Percentiles rank a stretch among this genome's conserved stretches.
These are phyloP conservation scores for Polylopha cassiicola DNA, from an alignment of 2,888 invertebrate species.

Conservation along the genomic window DNA sequence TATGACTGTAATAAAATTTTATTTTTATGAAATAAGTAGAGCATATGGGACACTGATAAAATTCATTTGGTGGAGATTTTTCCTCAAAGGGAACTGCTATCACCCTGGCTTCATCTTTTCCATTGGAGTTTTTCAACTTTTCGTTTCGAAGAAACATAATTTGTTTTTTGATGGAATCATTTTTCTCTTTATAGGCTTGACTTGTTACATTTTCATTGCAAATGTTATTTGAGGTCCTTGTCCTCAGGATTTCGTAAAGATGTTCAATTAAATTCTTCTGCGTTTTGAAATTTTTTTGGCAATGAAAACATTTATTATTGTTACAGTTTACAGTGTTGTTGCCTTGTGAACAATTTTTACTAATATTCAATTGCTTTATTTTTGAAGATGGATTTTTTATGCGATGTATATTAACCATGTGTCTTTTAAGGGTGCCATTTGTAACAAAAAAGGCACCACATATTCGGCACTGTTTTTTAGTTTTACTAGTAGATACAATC, in stretches of 20 bases:
- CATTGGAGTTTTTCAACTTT: no score
- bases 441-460: constrained; percentile 31
- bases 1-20: constrained; percentile 30
- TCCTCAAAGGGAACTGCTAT: no score
- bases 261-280: constrained; percentile 51
- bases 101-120: no score
- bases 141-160: no score
- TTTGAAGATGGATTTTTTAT: constrained; percentile 7
- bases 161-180: constrained; percentile 1
- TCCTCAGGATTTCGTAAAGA: constrained; percentile 46
- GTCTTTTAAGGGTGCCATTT: constrained; percentile 30
- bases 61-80: constrained; percentile 5
- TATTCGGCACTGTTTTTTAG: constrained; percentile 30
- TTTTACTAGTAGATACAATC: constrained; percentile 8
- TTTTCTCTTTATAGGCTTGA: background rate
- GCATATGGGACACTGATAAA: constrained; percentile 37
- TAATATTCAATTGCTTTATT: background rate
- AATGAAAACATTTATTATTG: constrained; percentile 48
- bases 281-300: constrained; percentile 41
- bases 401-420: constrained; percentile 32
- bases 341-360: no score
- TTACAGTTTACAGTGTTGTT: no score
- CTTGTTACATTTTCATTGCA: constrained; percentile 4
- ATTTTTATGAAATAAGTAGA: constrained; percentile 32
- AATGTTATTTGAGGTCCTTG: constrained; percentile 19